A percentile compares a stretch with the other conserved stretches of the same genome.
These are phyloP conservation scores for Metridium senile DNA, from an alignment of 92 coral and sea anemone species.

Conservation along the genomic window DNA sequence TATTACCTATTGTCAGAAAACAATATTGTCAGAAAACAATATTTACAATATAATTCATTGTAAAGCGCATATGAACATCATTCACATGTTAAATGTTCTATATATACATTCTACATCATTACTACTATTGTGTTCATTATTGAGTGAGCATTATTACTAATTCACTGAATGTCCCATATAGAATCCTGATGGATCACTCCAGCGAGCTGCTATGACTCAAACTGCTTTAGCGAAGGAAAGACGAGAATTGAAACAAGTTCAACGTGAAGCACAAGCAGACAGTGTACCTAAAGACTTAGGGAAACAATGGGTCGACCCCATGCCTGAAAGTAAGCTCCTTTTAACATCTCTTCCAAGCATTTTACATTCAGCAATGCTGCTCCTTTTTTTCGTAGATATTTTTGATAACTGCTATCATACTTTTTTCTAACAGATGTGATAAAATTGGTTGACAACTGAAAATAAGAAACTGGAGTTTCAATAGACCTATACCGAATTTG, in stretches of 20 bases:
- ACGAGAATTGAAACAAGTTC: conserved; percentile 96
- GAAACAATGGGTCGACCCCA: conserved; percentile 94
- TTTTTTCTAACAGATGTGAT: no score
- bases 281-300: conserved; percentile 93
- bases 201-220: conserved; percentile 99
- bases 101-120: no score
- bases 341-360: background rate
- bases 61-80: no score
- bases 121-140: no score
- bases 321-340: conserved; percentile 75
- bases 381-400: background rate
- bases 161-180: conserved; percentile 9
- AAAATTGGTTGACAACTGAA: no score
- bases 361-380: background rate
- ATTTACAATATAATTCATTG: no score
- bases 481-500: no score
- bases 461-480: no score
- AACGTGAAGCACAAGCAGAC: conserved; percentile 95
- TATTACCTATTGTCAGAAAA: no score
- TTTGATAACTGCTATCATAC: no score
- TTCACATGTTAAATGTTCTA: no score
- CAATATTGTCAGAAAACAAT: no score
- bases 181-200: conserved; percentile 99
- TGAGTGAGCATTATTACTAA: background rate
- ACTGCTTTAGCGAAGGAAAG: conserved; percentile 95